Conservation (phyloP, 2,797 vertebrate species). For the Esox masquinongy region DNA sequence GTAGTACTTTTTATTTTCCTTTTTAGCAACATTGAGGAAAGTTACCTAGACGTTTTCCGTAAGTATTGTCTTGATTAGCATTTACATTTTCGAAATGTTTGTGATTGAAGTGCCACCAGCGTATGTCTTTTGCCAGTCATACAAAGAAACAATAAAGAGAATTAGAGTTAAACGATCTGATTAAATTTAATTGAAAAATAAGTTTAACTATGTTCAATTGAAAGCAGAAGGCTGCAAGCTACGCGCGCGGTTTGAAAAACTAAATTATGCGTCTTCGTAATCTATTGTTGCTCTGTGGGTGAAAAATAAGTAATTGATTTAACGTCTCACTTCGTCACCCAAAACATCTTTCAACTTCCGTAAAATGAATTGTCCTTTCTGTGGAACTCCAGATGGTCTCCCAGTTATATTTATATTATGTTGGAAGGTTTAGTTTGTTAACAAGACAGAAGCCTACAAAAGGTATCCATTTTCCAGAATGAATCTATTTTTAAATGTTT, state of each 20-base stretch:
- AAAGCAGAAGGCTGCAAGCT: not conserved
- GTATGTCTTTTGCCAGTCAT: not conserved
- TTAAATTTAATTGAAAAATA: not conserved
- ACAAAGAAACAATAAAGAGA: not conserved
- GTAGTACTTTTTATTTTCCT: not conserved
- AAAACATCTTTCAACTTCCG: not conserved
- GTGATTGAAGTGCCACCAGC: not conserved
- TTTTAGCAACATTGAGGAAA: not conserved
- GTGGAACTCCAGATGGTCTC: not conserved
- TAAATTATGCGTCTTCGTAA: not conserved
- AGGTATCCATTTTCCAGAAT: not conserved
- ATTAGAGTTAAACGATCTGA: not conserved
- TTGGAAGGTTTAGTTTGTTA: constrained; percentile 22
- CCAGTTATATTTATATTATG: not conserved
- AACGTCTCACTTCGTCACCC: not conserved
- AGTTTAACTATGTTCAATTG: not conserved
- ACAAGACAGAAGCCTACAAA: not conserved
- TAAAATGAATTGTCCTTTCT: not conserved
- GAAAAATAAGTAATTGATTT: not conserved
- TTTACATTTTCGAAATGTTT: not conserved
- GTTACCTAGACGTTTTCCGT: not conserved
- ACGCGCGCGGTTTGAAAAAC: not conserved
- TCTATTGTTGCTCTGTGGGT: not conserved
- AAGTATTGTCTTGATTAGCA: not conserved
- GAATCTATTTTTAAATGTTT: not conserved